These are phyloP conservation scores for Amphilophus citrinellus DNA, from an alignment of 2,113 vertebrate genomes.

Conservation along the genomic window DNA sequence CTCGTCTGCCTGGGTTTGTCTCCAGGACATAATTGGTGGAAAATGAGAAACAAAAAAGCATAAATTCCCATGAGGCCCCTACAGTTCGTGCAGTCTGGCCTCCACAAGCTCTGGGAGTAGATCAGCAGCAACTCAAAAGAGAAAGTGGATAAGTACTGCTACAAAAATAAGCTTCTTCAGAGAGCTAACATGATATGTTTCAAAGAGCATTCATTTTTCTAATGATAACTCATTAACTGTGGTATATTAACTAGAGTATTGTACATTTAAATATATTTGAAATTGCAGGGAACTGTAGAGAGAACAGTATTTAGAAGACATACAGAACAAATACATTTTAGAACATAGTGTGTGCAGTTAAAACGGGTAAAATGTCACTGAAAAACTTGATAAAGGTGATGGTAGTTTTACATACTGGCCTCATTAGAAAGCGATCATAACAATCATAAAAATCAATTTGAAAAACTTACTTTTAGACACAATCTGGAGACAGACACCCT, in stretches of 20 bases:
- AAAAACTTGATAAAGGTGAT: not conserved
- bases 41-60: conserved; percentile 40
- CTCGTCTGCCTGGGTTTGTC: not conserved
- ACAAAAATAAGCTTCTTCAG: not conserved
- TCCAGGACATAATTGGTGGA: conserved; percentile 33
- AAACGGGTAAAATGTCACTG: too few relatives aligned
- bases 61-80: conserved; percentile 25
- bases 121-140: conserved; percentile 1
- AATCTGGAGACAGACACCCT: too few relatives aligned
- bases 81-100: not conserved
- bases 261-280: too few relatives aligned
- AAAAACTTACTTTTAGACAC: not conserved
- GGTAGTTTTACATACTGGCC: not conserved
- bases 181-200: too few relatives aligned
- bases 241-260: too few relatives aligned
- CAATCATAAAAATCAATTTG: not conserved
- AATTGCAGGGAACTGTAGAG: too few relatives aligned
- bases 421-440: not conserved
- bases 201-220: too few relatives aligned
- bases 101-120: not conserved
- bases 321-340: too few relatives aligned
- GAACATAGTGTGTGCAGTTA: too few relatives aligned
- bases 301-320: too few relatives aligned
- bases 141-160: not conserved
- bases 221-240: too few relatives aligned